Base-by-base conservation (phyloP, 2,113 vertebrate genomes). In the Barnardius zonarius region DNA sequence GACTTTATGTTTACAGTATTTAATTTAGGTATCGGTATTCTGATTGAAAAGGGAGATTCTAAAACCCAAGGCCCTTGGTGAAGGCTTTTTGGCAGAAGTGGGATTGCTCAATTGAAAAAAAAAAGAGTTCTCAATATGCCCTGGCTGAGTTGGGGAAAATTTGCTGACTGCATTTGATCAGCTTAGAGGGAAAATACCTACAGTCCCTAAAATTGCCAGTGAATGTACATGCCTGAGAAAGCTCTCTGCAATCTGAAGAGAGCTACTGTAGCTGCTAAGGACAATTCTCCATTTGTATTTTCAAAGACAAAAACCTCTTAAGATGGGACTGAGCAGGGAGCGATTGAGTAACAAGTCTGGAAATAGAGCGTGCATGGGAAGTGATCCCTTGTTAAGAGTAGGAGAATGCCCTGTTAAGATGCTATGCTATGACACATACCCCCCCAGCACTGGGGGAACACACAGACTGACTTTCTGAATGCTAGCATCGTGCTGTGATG, bases 1-100 rank as follows among this genome's bases (percentile, higher is more conserved):
- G 99, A 96, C 31, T 86, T 70, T 17, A 27, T 28, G 20, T 57
- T 39, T 90, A 17, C 13, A 17, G 9, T 68, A 37, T 80, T 79
- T 73, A 35, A 76, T 80, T 68, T 46, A 81, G 63, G 9, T 49
- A 27, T 41, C 44, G 4, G 28, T 35, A 52, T 69, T 94, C 54
- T 35, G 30, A 44, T 49, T 62, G 35, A 44, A 62, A 90, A 73
- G 59, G 70, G 44, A 80, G 52, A 68, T 24, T 82, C 9, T 73
- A 46, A 80, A 92, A 48, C 37, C 17, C 7, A 55, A 51, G 11
- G 23, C 35, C 33, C 28, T 57, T 41, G 6, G 8, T 43, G 35
- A 91, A 81, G 43, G 49, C n/a, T 44, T 90, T 73, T 41, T 92
- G n/a, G 37, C 37, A 80, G 35, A 17, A 82, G 31, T 11, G 54